Base-by-base conservation (phyloP, 2,797 vertebrate species). In the Sebastes matsubarae region DNA sequence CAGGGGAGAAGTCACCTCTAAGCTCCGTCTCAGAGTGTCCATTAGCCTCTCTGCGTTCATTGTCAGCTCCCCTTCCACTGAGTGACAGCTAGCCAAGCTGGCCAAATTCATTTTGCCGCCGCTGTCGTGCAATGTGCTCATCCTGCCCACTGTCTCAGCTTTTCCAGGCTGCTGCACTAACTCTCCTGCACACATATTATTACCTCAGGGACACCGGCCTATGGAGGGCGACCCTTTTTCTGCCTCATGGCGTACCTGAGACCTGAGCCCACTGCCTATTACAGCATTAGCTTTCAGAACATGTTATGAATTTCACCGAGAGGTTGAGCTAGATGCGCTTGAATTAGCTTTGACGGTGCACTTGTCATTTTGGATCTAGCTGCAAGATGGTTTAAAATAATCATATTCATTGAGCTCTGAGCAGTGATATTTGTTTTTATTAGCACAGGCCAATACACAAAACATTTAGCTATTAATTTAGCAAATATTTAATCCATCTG, bases 101-200 rank as follows among this genome's bases (percentile, higher is more conserved):
- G 88, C 87, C 90, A 87, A 87, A 92, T 92, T 89, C 75, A 90
- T 92, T 92, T 88, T 72, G 64, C 81, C 82, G 81, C 81, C 72
- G 82, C 79, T 75, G 57, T 85, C 77, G 80, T 81, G 77, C 84
- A 60, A 68, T 61, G 78, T 83, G 78, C 71, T 90, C 90, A 81
- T 82, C 83, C 55, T 83, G 77, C 69, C 82, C 79, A 88, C 77
- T 85, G 89, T 89, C 88, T 92, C 85, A 82, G 90, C 88, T 90
- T 92, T 90, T 90, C 87, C 88, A 75, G 88, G 77, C 84, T 73
- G 77, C 38, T 85, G 83, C 86, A 69, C 85, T 87, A 87, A 94
- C 89, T 92, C 89, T 88, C 84, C 85, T 79, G 86, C 90, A 80
- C 84, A 90, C 68, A 88, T 66, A 84, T 87, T 66, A 84, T 87